Evolutionary conservation across 2,797 vertebrate genomes (phyloP).

Genomic region (Lacerta viridis): DNA sequence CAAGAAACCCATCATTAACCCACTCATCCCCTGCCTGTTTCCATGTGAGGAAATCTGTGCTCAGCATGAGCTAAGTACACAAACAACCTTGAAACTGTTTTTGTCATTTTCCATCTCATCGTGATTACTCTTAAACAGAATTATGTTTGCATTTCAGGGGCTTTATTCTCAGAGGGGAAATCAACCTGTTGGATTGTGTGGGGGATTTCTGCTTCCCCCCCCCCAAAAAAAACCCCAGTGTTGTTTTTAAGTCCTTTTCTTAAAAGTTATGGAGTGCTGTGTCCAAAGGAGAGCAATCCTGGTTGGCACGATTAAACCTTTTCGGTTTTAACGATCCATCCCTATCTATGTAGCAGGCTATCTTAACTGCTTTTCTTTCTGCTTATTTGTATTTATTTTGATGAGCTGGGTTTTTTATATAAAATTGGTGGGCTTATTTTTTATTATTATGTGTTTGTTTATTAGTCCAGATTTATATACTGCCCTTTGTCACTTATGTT

Average conservation of each 20-base stretch:
- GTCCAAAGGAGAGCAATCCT: background rate
- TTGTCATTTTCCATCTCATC: background rate
- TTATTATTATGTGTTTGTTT: too few species aligned
- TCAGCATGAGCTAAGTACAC: slow-evolving; percentile 20
- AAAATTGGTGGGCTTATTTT: too few species aligned
- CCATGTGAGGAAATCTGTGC: slow-evolving; percentile 15
- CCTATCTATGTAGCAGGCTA: background rate
- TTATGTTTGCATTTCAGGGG: slow-evolving; percentile 3
- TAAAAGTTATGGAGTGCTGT: slow-evolving; percentile 26
- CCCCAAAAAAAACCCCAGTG: background rate
- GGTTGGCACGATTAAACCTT: background rate
- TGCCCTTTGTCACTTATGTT: too few species aligned
- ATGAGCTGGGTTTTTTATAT: too few species aligned
- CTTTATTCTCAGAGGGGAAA: slow-evolving; percentile 10
- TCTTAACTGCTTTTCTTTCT: background rate
- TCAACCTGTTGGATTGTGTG: background rate
- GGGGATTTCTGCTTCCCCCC: background rate
- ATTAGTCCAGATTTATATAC: too few species aligned
- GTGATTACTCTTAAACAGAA: slow-evolving; percentile 28
- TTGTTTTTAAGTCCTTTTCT: background rate
- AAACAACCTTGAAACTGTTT: background rate
- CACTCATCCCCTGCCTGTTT: background rate
- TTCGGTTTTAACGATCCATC: background rate
- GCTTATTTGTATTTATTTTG: too few species aligned
- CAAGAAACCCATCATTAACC: background rate